Conservation (phyloP, 2,888 invertebrate species). For the Linnaemya tessellans region DNA sequence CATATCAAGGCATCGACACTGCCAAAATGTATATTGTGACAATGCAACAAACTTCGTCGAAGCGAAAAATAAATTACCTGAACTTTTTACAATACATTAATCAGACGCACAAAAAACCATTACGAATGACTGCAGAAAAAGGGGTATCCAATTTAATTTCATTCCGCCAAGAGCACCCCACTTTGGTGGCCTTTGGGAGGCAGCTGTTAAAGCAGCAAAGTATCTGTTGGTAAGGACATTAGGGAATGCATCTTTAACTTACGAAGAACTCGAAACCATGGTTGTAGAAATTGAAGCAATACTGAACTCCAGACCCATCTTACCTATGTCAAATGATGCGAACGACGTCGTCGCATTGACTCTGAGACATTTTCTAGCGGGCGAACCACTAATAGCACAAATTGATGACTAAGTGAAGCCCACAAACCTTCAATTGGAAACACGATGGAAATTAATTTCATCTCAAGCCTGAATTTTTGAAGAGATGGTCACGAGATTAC, state of each 20-base stretch:
- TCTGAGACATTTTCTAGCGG: conserved; percentile 41
- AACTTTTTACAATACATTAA: conserved; percentile 5
- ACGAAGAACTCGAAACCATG: too few species aligned
- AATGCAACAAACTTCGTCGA: conserved; percentile 39
- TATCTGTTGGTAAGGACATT: too few species aligned
- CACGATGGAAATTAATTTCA: conserved; percentile 57
- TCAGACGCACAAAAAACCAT: conserved; percentile 28
- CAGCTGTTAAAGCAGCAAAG: too few species aligned
- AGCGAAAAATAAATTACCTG: too few species aligned
- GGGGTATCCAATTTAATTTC: conserved; percentile 21
- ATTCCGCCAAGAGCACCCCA: too few species aligned
- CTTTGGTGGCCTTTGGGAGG: too few species aligned
- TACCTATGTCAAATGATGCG: conserved; percentile 52
- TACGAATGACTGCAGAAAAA: conserved; percentile 11
- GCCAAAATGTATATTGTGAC: conserved; percentile 47
- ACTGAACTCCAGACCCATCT: conserved; percentile 25
- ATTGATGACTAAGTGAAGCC: not conserved
- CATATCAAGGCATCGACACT: conserved; percentile 41
- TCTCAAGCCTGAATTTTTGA: conserved; percentile 70
- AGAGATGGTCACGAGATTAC: conserved; percentile 51
- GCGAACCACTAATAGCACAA: conserved; percentile 20
- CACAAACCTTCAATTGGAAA: conserved; percentile 25
- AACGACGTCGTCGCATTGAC: conserved; percentile 27
- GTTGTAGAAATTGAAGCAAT: too few species aligned
- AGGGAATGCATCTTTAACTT: too few species aligned